A percentile compares a stretch with the other conserved stretches of the same genome.
These are phyloP conservation scores for Podabrus alpinus DNA, from an alignment of 2,888 invertebrate genomes.

Conservation along the genomic window DNA sequence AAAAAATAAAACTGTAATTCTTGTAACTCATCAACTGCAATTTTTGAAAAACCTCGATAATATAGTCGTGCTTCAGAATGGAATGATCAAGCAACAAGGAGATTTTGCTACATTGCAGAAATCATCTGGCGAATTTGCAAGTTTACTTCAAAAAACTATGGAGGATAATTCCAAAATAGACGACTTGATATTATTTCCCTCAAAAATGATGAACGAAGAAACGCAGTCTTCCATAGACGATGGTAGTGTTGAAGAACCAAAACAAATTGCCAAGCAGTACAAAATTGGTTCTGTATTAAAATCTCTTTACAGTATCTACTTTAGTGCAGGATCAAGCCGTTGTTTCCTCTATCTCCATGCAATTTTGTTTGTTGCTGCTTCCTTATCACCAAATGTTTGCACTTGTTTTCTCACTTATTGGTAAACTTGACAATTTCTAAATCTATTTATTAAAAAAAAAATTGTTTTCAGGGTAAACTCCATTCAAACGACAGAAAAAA, in stretches of 20 bases:
- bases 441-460: not conserved
- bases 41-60: conserved; percentile 66
- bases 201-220: too few species aligned
- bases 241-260: conserved; percentile 39
- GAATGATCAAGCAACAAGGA: conserved; percentile 63
- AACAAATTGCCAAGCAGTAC: conserved; percentile 63
- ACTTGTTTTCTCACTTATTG: conserved; percentile 84
- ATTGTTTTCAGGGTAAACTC: conserved; percentile 27
- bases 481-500: not conserved
- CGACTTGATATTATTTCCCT: too few species aligned
- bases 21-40: conserved; percentile 78
- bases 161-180: not conserved
- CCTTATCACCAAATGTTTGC: conserved; percentile 73
- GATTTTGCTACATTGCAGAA: conserved; percentile 53
- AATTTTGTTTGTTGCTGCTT: conserved; percentile 68
- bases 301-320: conserved; percentile 70
- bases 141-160: conserved; percentile 51
- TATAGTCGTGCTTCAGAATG: conserved; percentile 65
- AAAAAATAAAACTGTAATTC: conserved; percentile 70
- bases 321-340: conserved; percentile 74
- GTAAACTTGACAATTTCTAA: conserved; percentile 56
- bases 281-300: conserved; percentile 63
- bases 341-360: conserved; percentile 66
- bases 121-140: conserved; percentile 59
- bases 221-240: not conserved